phyloP scores from a whole-genome alignment of 2,797 vertebrate genomes.

The Xiphophorus birchmanni region DNA sequence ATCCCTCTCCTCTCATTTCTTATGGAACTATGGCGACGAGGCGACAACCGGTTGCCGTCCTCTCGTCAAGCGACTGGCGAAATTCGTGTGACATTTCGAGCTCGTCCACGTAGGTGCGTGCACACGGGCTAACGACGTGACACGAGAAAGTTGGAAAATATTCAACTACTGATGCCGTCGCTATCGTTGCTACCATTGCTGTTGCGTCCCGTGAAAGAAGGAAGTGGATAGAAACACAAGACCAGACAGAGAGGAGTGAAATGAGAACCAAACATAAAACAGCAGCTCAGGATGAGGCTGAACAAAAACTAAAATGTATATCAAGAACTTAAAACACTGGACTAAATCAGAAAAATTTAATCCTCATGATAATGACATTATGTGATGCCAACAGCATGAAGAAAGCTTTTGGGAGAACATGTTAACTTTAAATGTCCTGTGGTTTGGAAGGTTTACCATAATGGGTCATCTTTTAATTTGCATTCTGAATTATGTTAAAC shows the following conservation, averaged over 20 bases:
- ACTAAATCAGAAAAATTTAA: background rate
- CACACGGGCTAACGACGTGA: no score
- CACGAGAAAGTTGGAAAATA: no score
- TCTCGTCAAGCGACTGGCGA: no score
- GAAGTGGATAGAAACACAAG: background rate
- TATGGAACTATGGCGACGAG: no score
- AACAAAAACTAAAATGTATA: background rate
- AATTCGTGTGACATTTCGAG: no score
- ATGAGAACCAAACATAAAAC: background rate
- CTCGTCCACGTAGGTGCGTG: no score
- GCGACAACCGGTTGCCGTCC: no score
- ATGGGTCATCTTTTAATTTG: background rate
- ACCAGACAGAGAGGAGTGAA: background rate
- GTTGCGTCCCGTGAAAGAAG: background rate
- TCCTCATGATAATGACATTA: background rate
- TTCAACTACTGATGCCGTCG: no score
- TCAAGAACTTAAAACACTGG: background rate
- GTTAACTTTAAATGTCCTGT: background rate
- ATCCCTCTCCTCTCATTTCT: no score
- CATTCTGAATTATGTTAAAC: background rate
- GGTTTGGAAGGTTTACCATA: background rate
- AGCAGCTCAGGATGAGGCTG: background rate
- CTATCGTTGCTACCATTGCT: no score
- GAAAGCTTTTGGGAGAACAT: background rate
- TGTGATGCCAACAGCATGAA: background rate